Percentiles rank a stretch among this genome's conserved stretches.
Evolutionary conservation across 2,888 invertebrate genomes (phyloP).

Genomic region (Temnothorax unifasciatus): DNA sequence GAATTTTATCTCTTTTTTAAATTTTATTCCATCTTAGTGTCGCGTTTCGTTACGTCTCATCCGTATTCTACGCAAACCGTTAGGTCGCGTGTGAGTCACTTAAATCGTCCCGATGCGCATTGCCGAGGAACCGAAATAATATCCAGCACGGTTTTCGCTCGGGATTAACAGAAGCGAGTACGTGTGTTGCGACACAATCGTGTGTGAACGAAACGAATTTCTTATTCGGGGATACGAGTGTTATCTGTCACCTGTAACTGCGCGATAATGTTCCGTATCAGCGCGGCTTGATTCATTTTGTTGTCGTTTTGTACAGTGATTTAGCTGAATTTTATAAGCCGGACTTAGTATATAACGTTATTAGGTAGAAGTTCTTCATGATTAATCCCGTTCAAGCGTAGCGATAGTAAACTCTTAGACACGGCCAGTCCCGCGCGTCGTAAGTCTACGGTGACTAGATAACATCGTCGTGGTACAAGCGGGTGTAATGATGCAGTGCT

Average conservation of each 20-base stretch:
- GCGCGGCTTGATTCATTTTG: constrained; percentile 31
- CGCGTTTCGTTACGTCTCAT: constrained; percentile 21
- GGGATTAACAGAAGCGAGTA: background rate
- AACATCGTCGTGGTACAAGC: constrained; percentile 30
- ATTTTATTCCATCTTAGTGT: background rate
- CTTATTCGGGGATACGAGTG: constrained; percentile 9
- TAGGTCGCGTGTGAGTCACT: constrained; percentile 20
- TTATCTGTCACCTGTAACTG: constrained; percentile 60
- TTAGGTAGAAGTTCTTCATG: constrained; percentile 62
- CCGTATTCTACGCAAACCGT: constrained; percentile 18
- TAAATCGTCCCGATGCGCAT: constrained; percentile 6
- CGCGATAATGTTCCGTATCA: constrained; percentile 36
- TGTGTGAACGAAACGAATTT: constrained; percentile 1
- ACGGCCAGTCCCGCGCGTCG: constrained; percentile 53
- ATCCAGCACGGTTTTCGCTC: background rate
- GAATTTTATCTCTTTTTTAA: background rate
- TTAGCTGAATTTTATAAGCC: constrained; percentile 68
- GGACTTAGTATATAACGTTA: constrained; percentile 60
- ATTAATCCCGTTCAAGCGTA: constrained; percentile 52
- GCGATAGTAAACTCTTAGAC: constrained; percentile 32
- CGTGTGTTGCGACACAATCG: constrained; percentile 22
- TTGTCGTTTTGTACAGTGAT: constrained; percentile 72
- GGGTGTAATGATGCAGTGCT: constrained; percentile 20
- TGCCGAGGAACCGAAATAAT: constrained; percentile 23
- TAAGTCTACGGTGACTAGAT: constrained; percentile 50